These are phyloP conservation scores for Diadegma fenestrale DNA, from an alignment of 2,888 invertebrate species.

Conservation along the genomic window DNA sequence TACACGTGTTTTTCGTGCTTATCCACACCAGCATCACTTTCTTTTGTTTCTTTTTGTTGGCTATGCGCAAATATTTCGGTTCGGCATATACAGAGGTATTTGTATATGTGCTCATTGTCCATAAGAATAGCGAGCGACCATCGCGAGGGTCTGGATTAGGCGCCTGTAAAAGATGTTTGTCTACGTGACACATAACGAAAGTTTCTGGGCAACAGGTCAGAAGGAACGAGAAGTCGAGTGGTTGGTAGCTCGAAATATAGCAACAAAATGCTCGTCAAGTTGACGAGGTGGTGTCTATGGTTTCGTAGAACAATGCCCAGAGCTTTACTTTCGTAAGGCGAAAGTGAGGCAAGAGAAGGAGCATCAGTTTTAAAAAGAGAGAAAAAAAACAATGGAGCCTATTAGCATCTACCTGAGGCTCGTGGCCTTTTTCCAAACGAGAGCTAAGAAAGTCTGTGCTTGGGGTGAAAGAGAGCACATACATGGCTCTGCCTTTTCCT, in stretches of 20 bases:
- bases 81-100: not conserved
- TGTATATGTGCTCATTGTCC: not conserved
- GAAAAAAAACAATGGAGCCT: constrained; percentile 80
- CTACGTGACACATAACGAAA: constrained; percentile 30
- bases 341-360: constrained; percentile 34
- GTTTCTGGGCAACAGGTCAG: constrained; percentile 22
- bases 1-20: constrained; percentile 69
- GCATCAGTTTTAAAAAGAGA: constrained; percentile 18
- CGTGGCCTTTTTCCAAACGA: constrained; percentile 63
- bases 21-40: constrained; percentile 52
- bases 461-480: constrained; percentile 33
- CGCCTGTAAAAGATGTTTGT: constrained; percentile 14
- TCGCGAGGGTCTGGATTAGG: constrained; percentile 21
- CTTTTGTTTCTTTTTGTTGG: constrained; percentile 45
- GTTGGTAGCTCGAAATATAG: constrained; percentile 26
- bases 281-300: constrained; percentile 60
- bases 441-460: constrained; percentile 38
- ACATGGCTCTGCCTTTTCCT: constrained; percentile 29
- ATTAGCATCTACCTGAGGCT: constrained; percentile 81
- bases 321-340: constrained; percentile 40
- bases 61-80: constrained; percentile 60
- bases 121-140: constrained; percentile 20
- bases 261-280: constrained; percentile 34
- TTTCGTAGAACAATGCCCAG: constrained; percentile 52
- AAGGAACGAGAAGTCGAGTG: constrained; percentile 1